phyloP scores from a whole-genome alignment of 1,140 invertebrate genomes.

The Drosophila lacertosa region DNA sequence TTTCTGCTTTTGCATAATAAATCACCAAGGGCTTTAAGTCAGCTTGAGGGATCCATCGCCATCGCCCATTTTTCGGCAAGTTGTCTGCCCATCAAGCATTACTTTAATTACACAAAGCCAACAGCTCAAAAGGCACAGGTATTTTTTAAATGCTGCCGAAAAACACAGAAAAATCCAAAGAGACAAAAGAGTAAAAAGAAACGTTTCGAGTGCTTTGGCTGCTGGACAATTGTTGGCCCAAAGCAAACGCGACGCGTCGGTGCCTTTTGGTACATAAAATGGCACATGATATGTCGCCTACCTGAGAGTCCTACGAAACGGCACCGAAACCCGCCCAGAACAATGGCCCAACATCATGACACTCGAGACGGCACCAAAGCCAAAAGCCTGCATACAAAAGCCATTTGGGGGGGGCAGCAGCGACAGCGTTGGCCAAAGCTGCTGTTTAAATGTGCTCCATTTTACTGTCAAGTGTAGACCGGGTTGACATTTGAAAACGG shows the following conservation, averaged over 20 bases:
- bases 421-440: slow-evolving; percentile 25
- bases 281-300: slow-evolving; percentile 79
- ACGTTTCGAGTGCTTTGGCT: slow-evolving; percentile 26
- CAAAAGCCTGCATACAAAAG: slow-evolving; percentile 60
- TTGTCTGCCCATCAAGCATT: slow-evolving; percentile 64
- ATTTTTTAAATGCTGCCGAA: slow-evolving; percentile 69
- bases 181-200: neutral
- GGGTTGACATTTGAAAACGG: slow-evolving; percentile 72
- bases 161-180: slow-evolving; percentile 22
- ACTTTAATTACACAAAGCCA: slow-evolving; percentile 71
- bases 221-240: slow-evolving; percentile 28
- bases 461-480: slow-evolving; percentile 78
- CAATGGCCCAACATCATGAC: slow-evolving; percentile 63
- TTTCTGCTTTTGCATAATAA: slow-evolving; percentile 79
- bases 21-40: slow-evolving; percentile 60
- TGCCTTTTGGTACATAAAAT: slow-evolving; percentile 66
- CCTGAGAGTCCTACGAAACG: slow-evolving; percentile 48
- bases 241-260: slow-evolving; percentile 57
- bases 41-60: slow-evolving; percentile 35
- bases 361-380: slow-evolving; percentile 66
- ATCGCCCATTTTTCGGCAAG: slow-evolving; percentile 58
- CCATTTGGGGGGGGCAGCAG: slow-evolving; percentile 20
- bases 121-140: slow-evolving; percentile 31
- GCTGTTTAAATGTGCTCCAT: slow-evolving; percentile 79
- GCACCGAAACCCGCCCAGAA: slow-evolving; percentile 17